Evolutionary conservation across 1,140 invertebrate genomes (phyloP).

Genomic region (Archegozetes longisetosus): DNA sequence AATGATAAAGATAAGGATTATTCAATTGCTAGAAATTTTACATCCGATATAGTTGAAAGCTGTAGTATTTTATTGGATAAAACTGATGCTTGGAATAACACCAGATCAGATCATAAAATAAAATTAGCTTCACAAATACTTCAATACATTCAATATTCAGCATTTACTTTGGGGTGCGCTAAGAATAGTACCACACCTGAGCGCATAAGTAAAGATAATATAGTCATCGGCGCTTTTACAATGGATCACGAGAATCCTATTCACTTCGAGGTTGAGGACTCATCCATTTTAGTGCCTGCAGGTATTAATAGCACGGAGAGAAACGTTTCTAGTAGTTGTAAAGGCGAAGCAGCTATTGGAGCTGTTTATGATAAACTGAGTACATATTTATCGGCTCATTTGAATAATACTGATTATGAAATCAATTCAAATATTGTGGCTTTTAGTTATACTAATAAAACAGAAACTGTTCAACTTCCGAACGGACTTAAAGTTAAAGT

Average conservation of each 20-base stretch:
- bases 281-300: not conserved
- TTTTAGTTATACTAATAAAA: conserved; percentile 4
- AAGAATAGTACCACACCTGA: not conserved
- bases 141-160: not conserved
- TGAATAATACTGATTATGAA: not conserved
- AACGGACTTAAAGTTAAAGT: not conserved
- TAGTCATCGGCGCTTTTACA: conserved; percentile 1
- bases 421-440: conserved; percentile 10
- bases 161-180: not conserved
- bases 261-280: not conserved
- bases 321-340: not conserved
- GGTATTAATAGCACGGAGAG: not conserved
- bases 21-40: not conserved
- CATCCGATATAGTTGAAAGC: not conserved
- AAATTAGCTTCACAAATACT: not conserved
- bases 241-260: conserved; percentile 7
- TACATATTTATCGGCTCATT: not conserved
- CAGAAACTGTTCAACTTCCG: not conserved
- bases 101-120: not conserved
- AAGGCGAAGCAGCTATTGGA: not conserved
- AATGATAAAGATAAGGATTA: not conserved
- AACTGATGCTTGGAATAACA: not conserved
- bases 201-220: not conserved
- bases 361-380: conserved; percentile 8
- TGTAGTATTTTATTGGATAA: not conserved